phyloP scores from a whole-genome alignment of 2,797 vertebrate species.

The Limosa lapponica region DNA sequence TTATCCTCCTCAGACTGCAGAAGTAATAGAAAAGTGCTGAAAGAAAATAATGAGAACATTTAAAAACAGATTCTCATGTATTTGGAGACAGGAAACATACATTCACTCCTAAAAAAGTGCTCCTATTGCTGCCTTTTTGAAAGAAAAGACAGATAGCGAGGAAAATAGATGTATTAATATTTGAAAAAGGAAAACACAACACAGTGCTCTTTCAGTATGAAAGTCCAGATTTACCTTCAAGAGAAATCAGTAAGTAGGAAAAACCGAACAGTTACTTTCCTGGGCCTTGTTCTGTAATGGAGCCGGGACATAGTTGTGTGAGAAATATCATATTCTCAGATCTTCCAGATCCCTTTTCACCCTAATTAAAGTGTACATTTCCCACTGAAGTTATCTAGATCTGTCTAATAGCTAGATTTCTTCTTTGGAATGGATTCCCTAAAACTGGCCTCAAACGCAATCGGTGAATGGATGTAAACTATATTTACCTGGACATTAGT shows the following conservation, averaged over 20 bases:
- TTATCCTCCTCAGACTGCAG: background rate
- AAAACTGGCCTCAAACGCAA: background rate
- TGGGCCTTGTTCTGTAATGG: background rate
- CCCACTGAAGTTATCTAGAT: background rate
- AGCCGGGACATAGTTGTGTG: accelerated
- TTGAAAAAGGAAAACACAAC: background rate
- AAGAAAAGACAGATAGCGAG: accelerated
- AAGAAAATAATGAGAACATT: background rate
- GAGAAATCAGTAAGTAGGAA: background rate
- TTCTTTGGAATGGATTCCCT: background rate
- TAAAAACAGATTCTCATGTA: background rate
- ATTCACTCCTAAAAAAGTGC: background rate
- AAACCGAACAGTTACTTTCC: background rate
- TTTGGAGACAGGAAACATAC: background rate
- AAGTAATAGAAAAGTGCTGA: background rate
- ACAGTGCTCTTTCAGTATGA: background rate
- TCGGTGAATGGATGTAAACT: background rate
- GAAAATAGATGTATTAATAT: background rate
- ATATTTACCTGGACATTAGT: background rate
- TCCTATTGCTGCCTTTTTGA: background rate
- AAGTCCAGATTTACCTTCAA: background rate
- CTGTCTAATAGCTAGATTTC: background rate
- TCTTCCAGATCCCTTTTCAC: background rate
- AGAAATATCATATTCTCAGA: no score
- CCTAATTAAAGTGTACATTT: background rate